Evolutionary conservation across 1,140 invertebrate genomes (phyloP), one percentile per base, ranked within the genome.

Genomic region (Pararge aegeria): DNA sequence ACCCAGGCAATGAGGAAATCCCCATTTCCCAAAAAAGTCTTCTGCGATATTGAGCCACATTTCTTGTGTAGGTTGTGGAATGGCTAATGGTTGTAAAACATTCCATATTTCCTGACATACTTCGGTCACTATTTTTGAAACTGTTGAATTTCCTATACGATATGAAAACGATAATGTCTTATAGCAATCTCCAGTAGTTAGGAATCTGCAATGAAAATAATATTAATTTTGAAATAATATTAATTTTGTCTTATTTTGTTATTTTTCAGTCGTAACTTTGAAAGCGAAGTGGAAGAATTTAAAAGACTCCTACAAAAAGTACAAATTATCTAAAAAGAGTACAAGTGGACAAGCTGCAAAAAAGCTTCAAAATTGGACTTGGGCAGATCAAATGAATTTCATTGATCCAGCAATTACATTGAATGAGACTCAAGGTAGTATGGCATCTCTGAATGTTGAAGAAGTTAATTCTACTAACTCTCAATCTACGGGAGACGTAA

Each of bases 201-300:
- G 18, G 46, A 49, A 57, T 20, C 30, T 57, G 55, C 29, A 48
- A 49, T 37, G 27, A 52, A 46, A 34, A 27, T 27, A 27, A 27
- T 27, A 27, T 27, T 40, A 27, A 19, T 20, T 13, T 38, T 13
- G 37, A 38, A 13, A 13, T 38, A 38, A 38, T 16, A 42, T 16
- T 42, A 42, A 42, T 15, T 16, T 42, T 42, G 42, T 46, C 42
- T 21, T 46, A 46, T 46, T 46, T 50, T 60, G 50, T 51, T 51
- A 51, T 51, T 51, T 60, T 60, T 15, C 58, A 60, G 50, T 60
- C n/a, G 7, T 29, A 18, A 48, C 40, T 21, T 30, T 53, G 58
- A 60, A 60, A 34, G 29, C 38, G 5, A 53, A 60, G 29, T 60
- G 58, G 51, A 60, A 54, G 50, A 60, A 54, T 44, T 53, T 60